Evolutionary conservation across 2,888 invertebrate genomes (phyloP).

Genomic region (Thumatha senex): DNA sequence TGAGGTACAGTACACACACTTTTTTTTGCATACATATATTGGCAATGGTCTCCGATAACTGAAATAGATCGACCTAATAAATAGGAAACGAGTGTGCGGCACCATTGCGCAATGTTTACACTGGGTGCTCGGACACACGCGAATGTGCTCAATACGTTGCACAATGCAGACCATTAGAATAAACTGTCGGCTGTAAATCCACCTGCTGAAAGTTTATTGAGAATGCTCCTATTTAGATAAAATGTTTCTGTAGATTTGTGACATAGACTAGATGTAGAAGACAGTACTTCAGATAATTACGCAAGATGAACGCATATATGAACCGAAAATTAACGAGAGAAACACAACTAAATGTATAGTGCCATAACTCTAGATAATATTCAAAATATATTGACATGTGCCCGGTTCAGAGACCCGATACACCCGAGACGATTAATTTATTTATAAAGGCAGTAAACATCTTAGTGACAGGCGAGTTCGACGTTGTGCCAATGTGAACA

Average conservation of each 20-base stretch:
- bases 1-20: too few species aligned
- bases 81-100: slow-evolving; percentile 59
- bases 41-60: slow-evolving; percentile 61
- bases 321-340: too few species aligned
- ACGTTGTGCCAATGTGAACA: slow-evolving; percentile 36
- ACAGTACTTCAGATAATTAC: too few species aligned
- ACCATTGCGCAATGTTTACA: slow-evolving; percentile 56
- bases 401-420: slow-evolving; percentile 48
- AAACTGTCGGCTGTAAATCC: slow-evolving; percentile 34
- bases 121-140: slow-evolving; percentile 47
- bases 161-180: slow-evolving; percentile 51
- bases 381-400: slow-evolving; percentile 45
- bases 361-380: slow-evolving; percentile 42
- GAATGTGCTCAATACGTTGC: slow-evolving; percentile 55
- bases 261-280: too few species aligned
- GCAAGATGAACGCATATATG: too few species aligned
- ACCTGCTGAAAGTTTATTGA: slow-evolving; percentile 36
- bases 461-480: slow-evolving; percentile 30
- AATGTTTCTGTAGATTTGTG: too few species aligned
- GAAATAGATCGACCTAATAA: slow-evolving; percentile 77
- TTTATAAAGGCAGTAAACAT: slow-evolving; percentile 42
- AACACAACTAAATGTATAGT: not conserved
- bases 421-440: slow-evolving; percentile 32
- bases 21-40: slow-evolving; percentile 51
- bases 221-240: not conserved